Evolutionary conservation across 2,888 invertebrate species (phyloP).

Genomic region (Yponomeuta sedellus): DNA sequence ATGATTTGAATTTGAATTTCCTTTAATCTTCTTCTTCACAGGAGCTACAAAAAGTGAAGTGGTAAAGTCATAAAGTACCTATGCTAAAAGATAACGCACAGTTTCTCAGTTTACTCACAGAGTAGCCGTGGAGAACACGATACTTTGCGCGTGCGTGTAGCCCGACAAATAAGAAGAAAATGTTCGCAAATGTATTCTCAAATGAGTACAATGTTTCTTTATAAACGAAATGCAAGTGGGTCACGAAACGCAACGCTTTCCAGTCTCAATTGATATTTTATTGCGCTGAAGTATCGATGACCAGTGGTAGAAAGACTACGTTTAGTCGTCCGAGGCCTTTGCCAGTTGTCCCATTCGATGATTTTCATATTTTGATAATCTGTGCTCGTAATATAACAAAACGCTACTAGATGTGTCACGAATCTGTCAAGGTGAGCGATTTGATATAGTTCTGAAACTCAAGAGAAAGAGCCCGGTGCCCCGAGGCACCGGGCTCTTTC

Average conservation of each 20-base stretch:
- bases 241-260: slow-evolving; percentile 1
- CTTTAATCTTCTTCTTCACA: too few species aligned
- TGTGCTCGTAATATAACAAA: too few species aligned
- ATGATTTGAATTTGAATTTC: too few species aligned
- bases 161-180: background rate
- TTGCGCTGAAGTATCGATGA: background rate
- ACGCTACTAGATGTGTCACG: too few species aligned
- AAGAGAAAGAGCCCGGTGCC: too few species aligned
- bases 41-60: background rate
- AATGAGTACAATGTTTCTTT: slow-evolving; percentile 1
- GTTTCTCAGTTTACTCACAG: background rate
- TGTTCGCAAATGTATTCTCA: background rate
- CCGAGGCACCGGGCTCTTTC: too few species aligned
- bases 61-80: background rate
- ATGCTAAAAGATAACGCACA: background rate
- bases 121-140: background rate
- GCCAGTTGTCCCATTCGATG: too few species aligned
- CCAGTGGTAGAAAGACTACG: background rate
- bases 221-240: background rate
- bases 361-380: too few species aligned
- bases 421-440: too few species aligned
- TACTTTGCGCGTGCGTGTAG: background rate
- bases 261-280: background rate
- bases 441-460: too few species aligned
- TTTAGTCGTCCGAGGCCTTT: background rate